phyloP scores from a whole-genome alignment of 2,888 invertebrate species.

The Tolmerus cingulatus region DNA sequence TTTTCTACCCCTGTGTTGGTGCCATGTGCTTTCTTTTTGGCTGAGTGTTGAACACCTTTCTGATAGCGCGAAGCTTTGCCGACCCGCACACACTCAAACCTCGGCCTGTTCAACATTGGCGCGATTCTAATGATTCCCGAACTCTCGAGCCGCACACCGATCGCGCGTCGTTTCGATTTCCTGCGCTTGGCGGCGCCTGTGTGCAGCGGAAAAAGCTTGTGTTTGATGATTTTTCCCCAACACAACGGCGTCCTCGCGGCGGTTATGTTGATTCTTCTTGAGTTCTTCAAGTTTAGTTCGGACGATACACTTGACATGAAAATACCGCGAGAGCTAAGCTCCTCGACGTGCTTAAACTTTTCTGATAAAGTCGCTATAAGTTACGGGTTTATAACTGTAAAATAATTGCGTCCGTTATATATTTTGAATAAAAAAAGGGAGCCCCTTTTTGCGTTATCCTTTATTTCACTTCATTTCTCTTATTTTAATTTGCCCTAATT shows the following conservation, averaged over 20 bases:
- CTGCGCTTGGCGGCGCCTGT: not conserved
- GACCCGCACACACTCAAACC: not conserved
- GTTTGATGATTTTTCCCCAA: not conserved
- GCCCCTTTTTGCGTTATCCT: not conserved
- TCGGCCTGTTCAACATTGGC: not conserved
- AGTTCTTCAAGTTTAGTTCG: slow-evolving; percentile 15
- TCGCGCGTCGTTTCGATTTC: not conserved
- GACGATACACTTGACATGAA: slow-evolving; percentile 24
- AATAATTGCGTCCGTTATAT: not conserved
- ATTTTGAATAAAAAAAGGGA: not conserved
- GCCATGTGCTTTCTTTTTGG: not conserved
- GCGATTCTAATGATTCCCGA: not conserved
- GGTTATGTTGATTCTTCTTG: slow-evolving; percentile 30
- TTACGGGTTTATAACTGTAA: not conserved
- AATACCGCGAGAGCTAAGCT: slow-evolving; percentile 4
- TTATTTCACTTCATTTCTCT: not conserved
- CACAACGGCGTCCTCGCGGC: not conserved
- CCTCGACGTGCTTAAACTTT: not conserved
- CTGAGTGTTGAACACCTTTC: not conserved
- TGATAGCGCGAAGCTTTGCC: not conserved
- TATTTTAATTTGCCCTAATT: not conserved
- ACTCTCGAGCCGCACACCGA: not conserved
- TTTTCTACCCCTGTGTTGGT: not conserved
- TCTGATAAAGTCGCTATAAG: not conserved
- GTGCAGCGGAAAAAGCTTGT: not conserved